Evolutionary conservation across 2,797 vertebrate genomes (phyloP), one percentile per base, ranked within the genome.

Genomic region (Myotis vivesi): DNA sequence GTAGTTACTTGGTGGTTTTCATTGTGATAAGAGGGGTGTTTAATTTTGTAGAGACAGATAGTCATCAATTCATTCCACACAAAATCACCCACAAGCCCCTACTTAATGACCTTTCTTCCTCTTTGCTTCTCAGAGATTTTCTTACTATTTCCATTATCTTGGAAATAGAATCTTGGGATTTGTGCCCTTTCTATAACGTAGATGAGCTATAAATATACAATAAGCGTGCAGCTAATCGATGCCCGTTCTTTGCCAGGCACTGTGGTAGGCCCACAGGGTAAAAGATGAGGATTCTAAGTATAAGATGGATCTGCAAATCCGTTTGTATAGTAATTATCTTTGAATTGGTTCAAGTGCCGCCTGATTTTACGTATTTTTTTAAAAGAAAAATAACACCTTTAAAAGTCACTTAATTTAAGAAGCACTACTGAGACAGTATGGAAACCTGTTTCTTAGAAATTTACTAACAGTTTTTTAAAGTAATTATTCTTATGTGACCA

Each of bases 1-100:
- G 33, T 44, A n/a, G 36, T 95, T 38, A 46, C 11, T 69, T 93
- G 79, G 44, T 95, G 49, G 71, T 93, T 97, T 94, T 96, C 19
- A 69, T 83, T 93, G 87, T 3, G 3, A 33, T 66, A 46, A 30
- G 83, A 51, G 7, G 28, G 3, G 25, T 91, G 82, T 90, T 95
- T 75, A 71, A 87, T 87, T 93, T 89, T 89, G 41, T 92, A 83
- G 91, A 94, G 86, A 91, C 62, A 87, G 76, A 92, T 16, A 41
- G 51, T 57, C 44, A 66, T n/a, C 44, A 93, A 22, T 17, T 77
- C 44, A 73, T 89, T 71, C 38, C n/a, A 75, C 30, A 66, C 33
- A 71, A 66, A 94, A 49, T 86, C 64, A 64, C 22, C 89, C 68
- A 49, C 80, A 80, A 80, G 20, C 36, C 30, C 68, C 55, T 19